Base-by-base conservation (phyloP, 1,140 invertebrate genomes). In the Phocides pigmalion region DNA sequence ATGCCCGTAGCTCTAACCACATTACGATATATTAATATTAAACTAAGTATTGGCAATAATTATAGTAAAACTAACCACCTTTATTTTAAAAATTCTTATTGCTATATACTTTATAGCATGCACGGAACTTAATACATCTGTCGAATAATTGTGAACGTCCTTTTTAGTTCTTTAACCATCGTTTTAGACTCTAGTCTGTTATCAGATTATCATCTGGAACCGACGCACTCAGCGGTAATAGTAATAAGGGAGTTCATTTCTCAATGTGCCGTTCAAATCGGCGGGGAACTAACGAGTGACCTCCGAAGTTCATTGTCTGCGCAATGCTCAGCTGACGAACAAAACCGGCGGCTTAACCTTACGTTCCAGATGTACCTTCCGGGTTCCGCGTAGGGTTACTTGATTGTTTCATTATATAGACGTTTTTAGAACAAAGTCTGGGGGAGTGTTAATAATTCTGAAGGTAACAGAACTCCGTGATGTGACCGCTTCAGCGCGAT, bases 271-370 rank as follows among this genome's bases (percentile, higher is more conserved):
- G 8, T 37, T 17, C 28, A 16, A 4, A 37, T 51, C 49, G n/a
- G n/a, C 8, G 8, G 3, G n/a, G 28, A 14, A 39, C 15, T 54
- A 39, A 54, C 28, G 28, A 19, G 50, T 54, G 35, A 39, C 50
- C 50, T 54, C 35, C 20, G 17, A 20, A 54, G 50, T 54, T 54
- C 50, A 19, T 54, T 54, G 50, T 54, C 50, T 54, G 22, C 25
- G 15, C 1, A 12, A 6, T 25, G 46, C 1, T 8, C 46, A 49
- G 15, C 47, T 32, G 14, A 50, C 35, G 50, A 9, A 14, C 17
- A 19, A 53, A 53, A n/a, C 35, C 11, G 32, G 4, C 50, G 1
- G 14, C 16, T 35, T 41, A 39, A 53, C 50, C 50, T 53, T 53
- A 53, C 28, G 22, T 17, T 53, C 4, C 49, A 22, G 17, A 5